A percentile compares a stretch with the other conserved stretches of the same genome.
These are phyloP conservation scores for Microchirus variegatus DNA, from an alignment of 2,797 vertebrate genomes.

Conservation along the genomic window DNA sequence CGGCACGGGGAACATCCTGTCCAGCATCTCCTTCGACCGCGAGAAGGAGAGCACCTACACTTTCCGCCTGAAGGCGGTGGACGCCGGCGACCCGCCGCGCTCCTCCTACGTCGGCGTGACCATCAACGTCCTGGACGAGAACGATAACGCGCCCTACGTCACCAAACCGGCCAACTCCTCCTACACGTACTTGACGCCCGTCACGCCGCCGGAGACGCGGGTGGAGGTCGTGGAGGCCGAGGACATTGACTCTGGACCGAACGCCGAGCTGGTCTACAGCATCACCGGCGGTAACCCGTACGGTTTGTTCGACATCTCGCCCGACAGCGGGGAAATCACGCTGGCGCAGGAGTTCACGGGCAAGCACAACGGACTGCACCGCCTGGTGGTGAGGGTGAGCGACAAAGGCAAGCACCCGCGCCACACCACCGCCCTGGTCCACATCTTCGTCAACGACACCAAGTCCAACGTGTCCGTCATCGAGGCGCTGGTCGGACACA, in stretches of 20 bases:
- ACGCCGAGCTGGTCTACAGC: slow-evolving; percentile 89
- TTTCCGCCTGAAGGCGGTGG: slow-evolving; percentile 94
- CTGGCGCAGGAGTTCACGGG: slow-evolving; percentile 90
- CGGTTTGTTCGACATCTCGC: slow-evolving; percentile 92
- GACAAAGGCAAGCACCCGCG: slow-evolving; percentile 93
- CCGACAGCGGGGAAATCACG: slow-evolving; percentile 88
- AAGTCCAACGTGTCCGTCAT: slow-evolving; percentile 90
- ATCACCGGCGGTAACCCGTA: slow-evolving; percentile 95
- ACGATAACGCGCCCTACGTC: slow-evolving; percentile 96
- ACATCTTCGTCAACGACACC: slow-evolving; percentile 96
- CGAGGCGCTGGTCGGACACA: slow-evolving; percentile 93
- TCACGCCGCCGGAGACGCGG: slow-evolving; percentile 85
- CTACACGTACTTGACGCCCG: slow-evolving; percentile 88
- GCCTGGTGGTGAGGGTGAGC: slow-evolving; percentile 91
- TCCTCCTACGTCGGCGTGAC: slow-evolving; percentile 96
- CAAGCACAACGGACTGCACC: slow-evolving; percentile 94
- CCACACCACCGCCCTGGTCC: slow-evolving; percentile 92
- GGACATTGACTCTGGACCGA: slow-evolving; percentile 92
- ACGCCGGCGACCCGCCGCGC: slow-evolving; percentile 90
- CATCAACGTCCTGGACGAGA: slow-evolving; percentile 97
- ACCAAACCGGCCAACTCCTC: slow-evolving; percentile 95
- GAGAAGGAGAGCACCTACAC: slow-evolving; percentile 98
- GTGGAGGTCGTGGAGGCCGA: slow-evolving; percentile 94
- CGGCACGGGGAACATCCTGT: slow-evolving; percentile 94
- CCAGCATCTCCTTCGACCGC: slow-evolving; percentile 96